Evolutionary conservation across 2,113 vertebrate genomes (phyloP), one percentile per base, ranked within the genome.

Genomic region (Zapus hudsonius): DNA sequence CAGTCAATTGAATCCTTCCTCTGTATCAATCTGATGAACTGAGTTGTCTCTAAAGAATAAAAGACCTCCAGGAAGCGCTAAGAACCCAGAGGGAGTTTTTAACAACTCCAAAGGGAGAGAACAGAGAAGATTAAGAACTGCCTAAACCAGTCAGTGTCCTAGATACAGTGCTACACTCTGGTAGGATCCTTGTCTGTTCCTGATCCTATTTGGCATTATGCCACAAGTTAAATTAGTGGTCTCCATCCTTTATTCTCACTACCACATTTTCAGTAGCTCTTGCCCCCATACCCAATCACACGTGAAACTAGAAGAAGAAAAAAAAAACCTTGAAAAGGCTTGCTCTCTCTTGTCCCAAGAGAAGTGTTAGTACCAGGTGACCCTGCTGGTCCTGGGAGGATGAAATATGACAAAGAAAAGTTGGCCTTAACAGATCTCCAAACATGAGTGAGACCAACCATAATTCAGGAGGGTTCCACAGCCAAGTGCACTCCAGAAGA

Each of bases 241-340:
- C n/a, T 2, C 10, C 16, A 8, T 44, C 83, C 76, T 79, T 59
- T 42, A 36, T 12, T 11, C 8, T 17, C 82, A 22, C 40, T 20
- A 40, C 15, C 1, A 3, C 6, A 29, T n/a, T 27, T 4, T 31
- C 70, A 27, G 31, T 84, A 29, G 3, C 40, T 44, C 31, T n/a
- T 7, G 17, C 40, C n/a, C 47, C 44, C 16, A 59, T 44, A 9
- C 33, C n/a, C 22, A 47, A 52, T 36, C 9, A 22, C 57, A 42
- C 5, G 17, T 0, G 11, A 82, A 7, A 12, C 5, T 10, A 44
- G 4, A 33, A 36, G 27, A 66, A 52, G 2, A 10, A 13, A 47
- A 52, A 52, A 52, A 52, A 52, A 52, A 52, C 52, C 12, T 52
- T 16, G 19, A 2, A 7, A 31, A 47, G 38, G 3, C 29, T 89